phyloP scores from a whole-genome alignment of 2,888 invertebrate genomes.

The Dryocosmus kuriphilus region DNA sequence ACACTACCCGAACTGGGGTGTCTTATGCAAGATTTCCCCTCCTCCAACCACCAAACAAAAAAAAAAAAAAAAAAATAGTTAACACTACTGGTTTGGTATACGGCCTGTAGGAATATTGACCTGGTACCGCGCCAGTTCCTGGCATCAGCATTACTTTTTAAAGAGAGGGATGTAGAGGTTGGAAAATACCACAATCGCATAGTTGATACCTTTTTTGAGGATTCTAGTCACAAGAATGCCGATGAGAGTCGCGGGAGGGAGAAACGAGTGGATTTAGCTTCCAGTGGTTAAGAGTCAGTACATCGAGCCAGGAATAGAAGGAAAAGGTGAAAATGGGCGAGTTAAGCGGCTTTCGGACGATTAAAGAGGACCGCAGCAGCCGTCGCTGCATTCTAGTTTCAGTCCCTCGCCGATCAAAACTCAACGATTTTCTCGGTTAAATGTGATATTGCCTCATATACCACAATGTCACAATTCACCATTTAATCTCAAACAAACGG shows the following conservation, averaged over 20 bases:
- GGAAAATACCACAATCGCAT: constrained; percentile 12
- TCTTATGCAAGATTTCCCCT: too few species aligned
- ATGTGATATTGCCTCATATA: constrained; percentile 48
- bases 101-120: too few species aligned
- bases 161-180: too few species aligned
- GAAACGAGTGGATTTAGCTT: constrained; percentile 31
- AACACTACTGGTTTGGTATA: too few species aligned
- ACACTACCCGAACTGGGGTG: too few species aligned
- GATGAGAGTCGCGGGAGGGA: background rate
- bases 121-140: too few species aligned
- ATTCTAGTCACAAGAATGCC: background rate
- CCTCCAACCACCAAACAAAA: too few species aligned
- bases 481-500: background rate
- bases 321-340: constrained; percentile 55
- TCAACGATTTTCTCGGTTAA: constrained; percentile 59
- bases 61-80: too few species aligned
- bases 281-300: constrained; percentile 18
- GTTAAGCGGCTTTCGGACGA: constrained; percentile 72
- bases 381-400: constrained; percentile 56
- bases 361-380: constrained; percentile 64
- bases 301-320: constrained; percentile 40
- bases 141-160: too few species aligned
- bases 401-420: constrained; percentile 63
- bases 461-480: background rate
- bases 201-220: constrained; percentile 29